Percentiles rank a stretch among this genome's conserved stretches.
phyloP scores from a whole-genome alignment of 2,113 vertebrate genomes.

The Hypanus sabinus region DNA sequence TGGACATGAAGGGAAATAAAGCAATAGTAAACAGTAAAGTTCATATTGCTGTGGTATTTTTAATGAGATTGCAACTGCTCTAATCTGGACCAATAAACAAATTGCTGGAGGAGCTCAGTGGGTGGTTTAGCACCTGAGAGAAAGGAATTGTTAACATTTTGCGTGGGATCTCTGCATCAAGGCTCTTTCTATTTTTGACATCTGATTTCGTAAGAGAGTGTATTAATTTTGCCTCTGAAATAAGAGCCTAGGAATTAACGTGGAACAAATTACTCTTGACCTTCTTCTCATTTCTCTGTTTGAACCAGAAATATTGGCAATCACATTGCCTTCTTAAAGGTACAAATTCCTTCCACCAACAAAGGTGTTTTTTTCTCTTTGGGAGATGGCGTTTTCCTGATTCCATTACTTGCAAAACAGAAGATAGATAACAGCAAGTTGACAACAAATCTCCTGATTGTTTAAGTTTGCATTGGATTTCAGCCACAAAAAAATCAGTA shows the following conservation, averaged over 20 bases:
- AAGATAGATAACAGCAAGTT: neutral
- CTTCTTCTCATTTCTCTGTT: neutral
- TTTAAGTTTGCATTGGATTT: slow-evolving; percentile 14
- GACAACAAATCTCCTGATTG: neutral
- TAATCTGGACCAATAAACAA: no score
- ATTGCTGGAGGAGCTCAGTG: no score
- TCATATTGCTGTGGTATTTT: no score
- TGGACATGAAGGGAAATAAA: no score
- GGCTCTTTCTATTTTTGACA: no score
- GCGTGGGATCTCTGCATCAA: no score
- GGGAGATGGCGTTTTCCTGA: neutral
- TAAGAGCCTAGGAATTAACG: neutral
- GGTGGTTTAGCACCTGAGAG: no score
- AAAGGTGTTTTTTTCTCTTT: neutral
- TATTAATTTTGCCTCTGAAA: no score
- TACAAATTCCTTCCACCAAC: neutral
- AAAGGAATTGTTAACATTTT: no score
- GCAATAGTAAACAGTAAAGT: no score
- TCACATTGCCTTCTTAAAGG: neutral
- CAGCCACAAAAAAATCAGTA: neutral
- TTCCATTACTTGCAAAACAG: neutral
- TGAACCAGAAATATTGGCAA: neutral
- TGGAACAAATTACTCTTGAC: neutral
- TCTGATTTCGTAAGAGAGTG: no score
- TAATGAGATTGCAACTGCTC: no score